Percentiles rank a stretch among this genome's conserved stretches.
Evolutionary conservation across 1,140 invertebrate species (phyloP).

Genomic region (Temnothorax curvispinosus): DNA sequence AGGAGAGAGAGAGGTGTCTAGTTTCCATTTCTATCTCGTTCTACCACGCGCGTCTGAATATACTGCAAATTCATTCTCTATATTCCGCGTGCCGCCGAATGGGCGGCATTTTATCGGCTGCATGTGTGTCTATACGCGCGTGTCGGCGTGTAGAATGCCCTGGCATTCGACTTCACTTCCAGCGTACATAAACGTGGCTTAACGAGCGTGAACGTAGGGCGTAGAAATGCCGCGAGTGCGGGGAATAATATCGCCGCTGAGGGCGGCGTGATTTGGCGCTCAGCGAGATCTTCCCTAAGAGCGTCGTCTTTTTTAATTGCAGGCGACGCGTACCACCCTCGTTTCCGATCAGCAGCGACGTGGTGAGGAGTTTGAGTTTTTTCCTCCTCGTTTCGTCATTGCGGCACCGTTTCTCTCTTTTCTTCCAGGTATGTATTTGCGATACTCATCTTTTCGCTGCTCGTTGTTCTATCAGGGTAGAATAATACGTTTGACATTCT

Average conservation of each 20-base stretch:
- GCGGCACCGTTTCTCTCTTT: not conserved
- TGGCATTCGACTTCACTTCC: not conserved
- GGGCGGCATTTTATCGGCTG: conserved; percentile 13
- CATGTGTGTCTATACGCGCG: conserved; percentile 4
- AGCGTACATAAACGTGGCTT: not conserved
- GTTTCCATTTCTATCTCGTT: not conserved
- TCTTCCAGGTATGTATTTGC: not conserved
- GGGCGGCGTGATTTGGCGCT: not conserved
- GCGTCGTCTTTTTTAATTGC: conserved; percentile 60
- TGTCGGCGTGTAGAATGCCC: conserved; percentile 16
- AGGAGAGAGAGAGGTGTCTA: not conserved
- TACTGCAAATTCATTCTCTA: not conserved
- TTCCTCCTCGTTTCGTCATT: not conserved
- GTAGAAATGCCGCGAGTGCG: conserved; percentile 2
- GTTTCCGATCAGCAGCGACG: conserved; percentile 52
- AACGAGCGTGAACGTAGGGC: conserved; percentile 23
- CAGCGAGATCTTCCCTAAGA: conserved; percentile 8
- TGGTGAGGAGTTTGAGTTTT: conserved; percentile 61
- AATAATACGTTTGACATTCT: not conserved
- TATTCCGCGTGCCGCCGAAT: not conserved
- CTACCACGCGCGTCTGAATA: not conserved
- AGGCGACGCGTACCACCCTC: conserved; percentile 53
- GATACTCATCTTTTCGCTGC: not conserved
- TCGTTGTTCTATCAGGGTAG: not conserved
- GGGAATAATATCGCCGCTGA: conserved; percentile 13